Evolutionary conservation across 1,140 invertebrate genomes (phyloP), one percentile per base, ranked within the genome.

Genomic region (Zophobas atratus): DNA sequence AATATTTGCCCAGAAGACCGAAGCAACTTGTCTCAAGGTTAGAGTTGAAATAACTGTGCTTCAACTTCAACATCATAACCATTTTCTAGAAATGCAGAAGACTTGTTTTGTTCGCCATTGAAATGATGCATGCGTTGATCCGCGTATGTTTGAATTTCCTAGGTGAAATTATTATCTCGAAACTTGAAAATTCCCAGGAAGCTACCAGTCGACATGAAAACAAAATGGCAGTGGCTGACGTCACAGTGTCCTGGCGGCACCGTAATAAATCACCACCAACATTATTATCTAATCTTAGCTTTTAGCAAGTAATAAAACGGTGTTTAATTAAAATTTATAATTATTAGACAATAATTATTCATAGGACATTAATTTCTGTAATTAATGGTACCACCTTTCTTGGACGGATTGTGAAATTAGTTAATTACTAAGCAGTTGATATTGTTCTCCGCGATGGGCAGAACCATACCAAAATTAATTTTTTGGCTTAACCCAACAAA

Each of bases 21-120:
- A 73, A 73, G 55, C 55, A 73, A 73, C 49, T 73, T 73, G 71
- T 73, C 55, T 73, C 71, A 73, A 73, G 71, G 71, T 73, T 73
- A 73, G 49, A 73, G 71, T 73, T 73, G 71, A 73, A 73, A 73
- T 73, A 73, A 73, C 71, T 73, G 71, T 73, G 48, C 71, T 73
- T 73, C 56, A 60, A 60, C 56, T 49, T 72, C 71, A 56, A 73
- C 71, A 73, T 73, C 71, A 73, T 73, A 73, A 73, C 71, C 55
- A 73, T 72, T 72, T 72, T 73, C 55, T 56, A 73, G 49, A 73
- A 73, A 73, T 73, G 71, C 71, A 73, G 71, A 73, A 73, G 71
- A 73, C 71, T 73, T 73, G 71, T 73, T 73, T 73, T 56, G 71
- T 73, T 55, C 71, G 41, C 71, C 34, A 39, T 55, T 73, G 49